Conservation (phyloP, 2,113 vertebrate genomes). For the Perca fluviatilis region DNA sequence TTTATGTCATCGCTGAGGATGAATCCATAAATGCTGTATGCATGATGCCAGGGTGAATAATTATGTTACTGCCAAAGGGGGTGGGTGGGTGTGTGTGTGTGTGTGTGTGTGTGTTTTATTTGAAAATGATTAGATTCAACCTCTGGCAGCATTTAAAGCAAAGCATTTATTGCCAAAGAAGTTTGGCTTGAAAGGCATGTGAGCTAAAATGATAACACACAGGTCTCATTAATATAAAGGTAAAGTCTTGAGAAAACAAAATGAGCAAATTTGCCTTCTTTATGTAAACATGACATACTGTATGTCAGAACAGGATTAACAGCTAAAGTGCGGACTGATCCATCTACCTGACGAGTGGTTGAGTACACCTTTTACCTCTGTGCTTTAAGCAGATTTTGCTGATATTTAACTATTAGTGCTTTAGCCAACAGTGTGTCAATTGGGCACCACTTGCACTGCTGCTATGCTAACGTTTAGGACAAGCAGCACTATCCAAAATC, state of each 20-base stretch:
- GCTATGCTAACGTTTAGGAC: neutral
- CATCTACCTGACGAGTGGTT: neutral
- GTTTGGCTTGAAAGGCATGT: neutral
- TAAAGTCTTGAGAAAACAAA: neutral
- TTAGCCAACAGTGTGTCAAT: neutral
- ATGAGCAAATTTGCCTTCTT: neutral
- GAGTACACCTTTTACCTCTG: neutral
- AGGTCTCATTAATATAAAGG: neutral
- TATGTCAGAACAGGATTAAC: neutral
- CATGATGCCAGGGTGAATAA: conserved; percentile 85
- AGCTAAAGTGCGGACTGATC: neutral
- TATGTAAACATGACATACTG: neutral
- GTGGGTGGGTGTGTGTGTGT: neutral
- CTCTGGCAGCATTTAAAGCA: neutral
- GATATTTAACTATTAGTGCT: neutral
- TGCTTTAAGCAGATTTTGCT: neutral
- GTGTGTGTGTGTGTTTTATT: neutral
- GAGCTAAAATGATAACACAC: neutral
- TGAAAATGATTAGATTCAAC: neutral
- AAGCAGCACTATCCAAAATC: neutral
- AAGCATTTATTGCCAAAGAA: neutral
- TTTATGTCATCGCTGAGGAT: conserved; percentile 80
- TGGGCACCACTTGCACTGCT: neutral
- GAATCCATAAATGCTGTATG: conserved; percentile 83
- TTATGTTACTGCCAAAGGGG: conserved; percentile 54